Evolutionary conservation across 2,888 invertebrate genomes (phyloP).

Genomic region (Perithous albicinctus): DNA sequence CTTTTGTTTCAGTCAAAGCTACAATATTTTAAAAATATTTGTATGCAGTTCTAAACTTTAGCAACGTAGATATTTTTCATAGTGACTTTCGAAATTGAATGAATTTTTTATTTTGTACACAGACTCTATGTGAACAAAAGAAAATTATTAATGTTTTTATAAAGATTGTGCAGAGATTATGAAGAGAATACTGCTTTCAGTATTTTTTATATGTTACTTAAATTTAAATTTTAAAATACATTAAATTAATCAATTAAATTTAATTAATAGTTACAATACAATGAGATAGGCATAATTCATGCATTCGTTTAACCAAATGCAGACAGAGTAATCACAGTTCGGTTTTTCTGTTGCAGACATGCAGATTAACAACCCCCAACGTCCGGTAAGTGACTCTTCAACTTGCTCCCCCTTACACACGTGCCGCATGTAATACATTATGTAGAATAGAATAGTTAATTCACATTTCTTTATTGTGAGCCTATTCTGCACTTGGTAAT

Average conservation of each 20-base stretch:
- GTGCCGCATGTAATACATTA: background rate
- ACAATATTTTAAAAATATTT: no score
- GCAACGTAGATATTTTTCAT: no score
- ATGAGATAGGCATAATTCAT: background rate
- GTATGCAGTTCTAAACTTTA: no score
- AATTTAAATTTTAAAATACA: background rate
- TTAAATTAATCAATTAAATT: no score
- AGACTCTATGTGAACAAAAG: no score
- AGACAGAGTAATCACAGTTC: constrained; percentile 23
- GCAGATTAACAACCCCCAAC: constrained; percentile 24
- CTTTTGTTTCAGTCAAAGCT: no score
- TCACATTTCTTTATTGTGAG: background rate
- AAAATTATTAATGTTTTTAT: no score
- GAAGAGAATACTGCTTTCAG: no score
- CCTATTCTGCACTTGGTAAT: constrained; percentile 34
- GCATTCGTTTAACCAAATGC: constrained; percentile 8
- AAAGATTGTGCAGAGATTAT: no score
- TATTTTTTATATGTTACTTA: no score
- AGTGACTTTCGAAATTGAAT: no score
- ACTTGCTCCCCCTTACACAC: constrained; percentile 27
- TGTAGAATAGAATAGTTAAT: constrained; percentile 29
- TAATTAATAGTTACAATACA: background rate
- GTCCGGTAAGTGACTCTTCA: constrained; percentile 52
- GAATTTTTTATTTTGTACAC: no score
- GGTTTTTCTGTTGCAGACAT: constrained; percentile 58